Percentiles rank a stretch among this genome's conserved stretches.
Evolutionary conservation across 2,113 vertebrate genomes (phyloP).

Genomic region (Scatophagus argus): DNA sequence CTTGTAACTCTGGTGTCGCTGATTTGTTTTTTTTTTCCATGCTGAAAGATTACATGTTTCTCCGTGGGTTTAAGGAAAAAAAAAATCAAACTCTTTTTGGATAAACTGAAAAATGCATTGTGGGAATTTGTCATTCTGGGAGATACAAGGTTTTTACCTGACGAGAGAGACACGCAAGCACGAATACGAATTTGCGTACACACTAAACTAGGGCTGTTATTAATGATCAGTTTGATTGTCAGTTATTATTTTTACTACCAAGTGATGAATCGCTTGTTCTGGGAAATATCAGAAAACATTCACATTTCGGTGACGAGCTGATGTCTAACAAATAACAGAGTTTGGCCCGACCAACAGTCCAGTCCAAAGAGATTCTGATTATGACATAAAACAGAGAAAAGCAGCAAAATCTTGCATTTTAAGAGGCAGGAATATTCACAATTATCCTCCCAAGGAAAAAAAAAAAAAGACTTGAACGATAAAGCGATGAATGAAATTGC

Average conservation of each 20-base stretch:
- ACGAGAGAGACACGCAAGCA: constrained; percentile 40
- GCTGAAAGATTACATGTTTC: constrained; percentile 38
- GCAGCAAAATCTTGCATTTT: constrained; percentile 6
- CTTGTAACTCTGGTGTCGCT: constrained; percentile 36
- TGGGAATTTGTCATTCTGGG: constrained; percentile 26
- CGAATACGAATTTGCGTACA: constrained; percentile 35
- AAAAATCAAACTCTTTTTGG: constrained; percentile 29
- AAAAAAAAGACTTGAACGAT: constrained; percentile 4
- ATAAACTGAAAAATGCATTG: constrained; percentile 46
- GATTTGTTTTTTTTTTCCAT: constrained; percentile 62
- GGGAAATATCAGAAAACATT: constrained; percentile 34
- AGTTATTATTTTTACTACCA: constrained; percentile 34
- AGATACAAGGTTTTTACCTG: constrained; percentile 47
- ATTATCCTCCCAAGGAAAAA: not conserved
- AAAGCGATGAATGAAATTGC: not conserved
- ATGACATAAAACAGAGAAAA: constrained; percentile 4
- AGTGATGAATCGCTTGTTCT: not conserved
- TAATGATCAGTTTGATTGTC: constrained; percentile 28
- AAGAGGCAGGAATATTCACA: not conserved
- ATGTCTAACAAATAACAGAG: constrained; percentile 18
- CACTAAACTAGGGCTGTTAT: constrained; percentile 39
- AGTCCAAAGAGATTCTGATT: constrained; percentile 33
- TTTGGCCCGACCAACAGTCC: constrained; percentile 19
- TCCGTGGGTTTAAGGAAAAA: constrained; percentile 22
- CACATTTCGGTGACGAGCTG: constrained; percentile 28